Base-by-base conservation (phyloP, 1,140 invertebrate species). In the Brachionus plicatilis region DNA sequence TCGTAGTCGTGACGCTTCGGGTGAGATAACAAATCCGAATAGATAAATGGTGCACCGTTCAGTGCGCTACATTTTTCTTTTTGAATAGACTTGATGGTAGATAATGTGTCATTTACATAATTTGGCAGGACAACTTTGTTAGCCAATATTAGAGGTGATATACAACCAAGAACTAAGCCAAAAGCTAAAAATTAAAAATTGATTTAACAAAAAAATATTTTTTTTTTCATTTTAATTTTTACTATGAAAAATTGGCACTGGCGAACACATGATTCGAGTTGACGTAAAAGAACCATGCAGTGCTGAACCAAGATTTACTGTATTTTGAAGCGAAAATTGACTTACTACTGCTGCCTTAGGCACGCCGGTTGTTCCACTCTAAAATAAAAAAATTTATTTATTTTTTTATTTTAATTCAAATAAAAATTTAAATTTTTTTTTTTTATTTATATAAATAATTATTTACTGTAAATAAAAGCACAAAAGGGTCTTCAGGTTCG, bases 21-120 rank as follows among this genome's bases (percentile, higher is more conserved):
- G 41, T 88, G 88, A 78, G 91, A 90, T 50, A 95, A 86, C 80
- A 95, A 91, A 88, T 98, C 95, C 79, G 97, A 93, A 88, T 94
- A 96, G 96, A 99, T 99, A 0, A 96, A 98, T 4, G 97, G 97
- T 0, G 96, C 98, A 12, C 96, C 96, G 86, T 94, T 94, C 14
- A 95, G 88, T 6, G 94, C 88, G 2, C 93, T 93, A 86, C 95
- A 95, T 92, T 92, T 93, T 88, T 96, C 93, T 24, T 92, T 88
- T 20, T 91, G 88, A 17, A 95, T 91, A 0, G 93, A 90, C 37
- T 93, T 88, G 12, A 95, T 86, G 0, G 93, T 92, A 20, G 92
- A 91, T 37, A 90, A 88, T 41, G 94, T 92, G 90, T 93, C 93
- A 89, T 94, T 95, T 1, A 90, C 90, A 0, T 91, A 90, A 0